Evolutionary conservation across 2,113 vertebrate species (phyloP).

Genomic region (Piliocolobus tephrosceles): DNA sequence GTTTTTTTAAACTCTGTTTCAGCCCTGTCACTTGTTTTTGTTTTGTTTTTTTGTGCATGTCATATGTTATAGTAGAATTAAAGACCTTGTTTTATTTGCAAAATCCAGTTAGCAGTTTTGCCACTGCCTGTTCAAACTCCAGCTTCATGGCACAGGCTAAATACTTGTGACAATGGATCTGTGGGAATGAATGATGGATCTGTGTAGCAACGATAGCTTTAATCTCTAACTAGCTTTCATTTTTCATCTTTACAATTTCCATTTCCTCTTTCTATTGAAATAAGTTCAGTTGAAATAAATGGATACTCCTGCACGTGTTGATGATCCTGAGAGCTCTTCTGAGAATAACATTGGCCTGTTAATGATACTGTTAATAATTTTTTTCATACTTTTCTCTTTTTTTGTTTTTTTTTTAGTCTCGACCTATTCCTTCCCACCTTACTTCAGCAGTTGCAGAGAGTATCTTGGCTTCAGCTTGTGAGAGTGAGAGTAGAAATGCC

Average conservation of each 20-base stretch:
- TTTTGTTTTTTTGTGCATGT: slow-evolving; percentile 59
- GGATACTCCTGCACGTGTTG: slow-evolving; percentile 69
- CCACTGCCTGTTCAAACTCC: slow-evolving; percentile 76
- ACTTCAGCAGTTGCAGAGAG: slow-evolving; percentile 93
- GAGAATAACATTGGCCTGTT: slow-evolving; percentile 30
- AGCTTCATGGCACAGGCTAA: slow-evolving; percentile 75
- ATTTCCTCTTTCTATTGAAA: slow-evolving; percentile 83
- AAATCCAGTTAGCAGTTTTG: slow-evolving; percentile 74
- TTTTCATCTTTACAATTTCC: slow-evolving; percentile 84
- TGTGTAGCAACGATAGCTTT: slow-evolving; percentile 73
- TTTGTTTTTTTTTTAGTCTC: slow-evolving; percentile 85
- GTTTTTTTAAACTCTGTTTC: slow-evolving; percentile 75
- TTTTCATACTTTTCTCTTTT: slow-evolving; percentile 77
- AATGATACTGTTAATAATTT: slow-evolving; percentile 80
- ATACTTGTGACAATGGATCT: slow-evolving; percentile 69
- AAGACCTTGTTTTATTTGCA: slow-evolving; percentile 78
- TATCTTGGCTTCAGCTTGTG: slow-evolving; percentile 91
- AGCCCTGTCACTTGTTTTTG: slow-evolving; percentile 74
- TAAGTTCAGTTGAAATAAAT: slow-evolving; percentile 81
- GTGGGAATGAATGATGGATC: slow-evolving; percentile 71
- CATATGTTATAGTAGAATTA: slow-evolving; percentile 70
- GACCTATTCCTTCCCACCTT: slow-evolving; percentile 92
- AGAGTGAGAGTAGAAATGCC: slow-evolving; percentile 91
- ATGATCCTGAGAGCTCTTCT: slow-evolving; percentile 61
- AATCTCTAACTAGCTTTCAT: slow-evolving; percentile 85